These are phyloP conservation scores for Acanthosepion lycidas DNA, from an alignment of 2,888 invertebrate species.

Conservation along the genomic window DNA sequence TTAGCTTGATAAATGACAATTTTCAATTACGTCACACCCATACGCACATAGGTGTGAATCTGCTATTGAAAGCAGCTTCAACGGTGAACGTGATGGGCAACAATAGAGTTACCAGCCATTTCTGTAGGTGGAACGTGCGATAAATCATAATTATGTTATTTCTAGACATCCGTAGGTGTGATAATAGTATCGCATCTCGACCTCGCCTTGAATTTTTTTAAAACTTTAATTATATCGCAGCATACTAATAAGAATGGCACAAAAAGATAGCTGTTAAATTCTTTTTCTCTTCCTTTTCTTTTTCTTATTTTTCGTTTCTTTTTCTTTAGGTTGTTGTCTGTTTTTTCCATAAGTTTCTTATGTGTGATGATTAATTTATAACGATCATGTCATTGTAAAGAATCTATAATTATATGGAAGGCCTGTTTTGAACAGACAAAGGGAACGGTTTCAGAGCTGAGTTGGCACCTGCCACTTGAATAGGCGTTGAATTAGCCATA, in stretches of 20 bases:
- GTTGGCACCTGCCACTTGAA: not conserved
- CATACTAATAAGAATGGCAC: conserved; percentile 2
- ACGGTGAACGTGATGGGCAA: not conserved
- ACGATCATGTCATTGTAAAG: conserved; percentile 18
- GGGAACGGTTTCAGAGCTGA: not conserved
- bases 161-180: conserved; percentile 42
- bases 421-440: conserved; percentile 17
- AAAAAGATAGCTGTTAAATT: not conserved
- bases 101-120: conserved; percentile 38
- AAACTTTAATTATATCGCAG: not conserved
- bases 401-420: conserved; percentile 33
- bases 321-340: not conserved
- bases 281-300: not conserved
- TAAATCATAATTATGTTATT: conserved; percentile 46
- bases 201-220: not conserved
- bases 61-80: not conserved
- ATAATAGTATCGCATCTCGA: conserved; percentile 39
- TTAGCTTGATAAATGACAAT: conserved; percentile 12
- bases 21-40: not conserved
- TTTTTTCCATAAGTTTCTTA: not conserved
- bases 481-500: not conserved
- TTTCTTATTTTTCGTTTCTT: not conserved
- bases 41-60: not conserved
- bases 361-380: conserved; percentile 33
- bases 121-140: not conserved